Conservation (phyloP, 2,113 vertebrate species). For the Xenus cinereus region DNA sequence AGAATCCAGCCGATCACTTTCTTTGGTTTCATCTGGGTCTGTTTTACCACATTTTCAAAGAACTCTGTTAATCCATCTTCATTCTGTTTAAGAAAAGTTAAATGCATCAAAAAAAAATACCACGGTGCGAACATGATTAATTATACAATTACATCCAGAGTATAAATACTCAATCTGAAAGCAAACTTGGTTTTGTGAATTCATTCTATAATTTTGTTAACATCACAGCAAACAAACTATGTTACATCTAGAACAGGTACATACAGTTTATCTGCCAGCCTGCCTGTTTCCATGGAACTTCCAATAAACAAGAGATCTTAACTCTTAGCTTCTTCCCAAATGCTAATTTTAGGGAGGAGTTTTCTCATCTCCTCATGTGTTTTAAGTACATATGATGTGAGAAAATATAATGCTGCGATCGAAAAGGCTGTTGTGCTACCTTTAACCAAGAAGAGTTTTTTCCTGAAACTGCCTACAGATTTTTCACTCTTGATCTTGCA, state of each 20-base stretch:
- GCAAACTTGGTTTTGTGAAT: not conserved
- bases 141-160: not conserved
- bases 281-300: not conserved
- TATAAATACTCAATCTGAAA: not conserved
- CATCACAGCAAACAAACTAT: not conserved
- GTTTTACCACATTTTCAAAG: conserved; percentile 85
- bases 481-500: not conserved
- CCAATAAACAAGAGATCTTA: not conserved
- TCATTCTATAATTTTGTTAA: not conserved
- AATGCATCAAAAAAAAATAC: not conserved
- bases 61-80: conserved; percentile 91
- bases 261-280: not conserved
- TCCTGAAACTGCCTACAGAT: conserved; percentile 27
- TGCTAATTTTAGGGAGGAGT: no score
- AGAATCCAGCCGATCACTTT: conserved; percentile 93
- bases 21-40: conserved; percentile 83
- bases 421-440: not conserved
- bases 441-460: conserved; percentile 7
- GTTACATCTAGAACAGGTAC: not conserved
- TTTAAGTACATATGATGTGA: not conserved
- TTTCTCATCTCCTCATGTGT: not conserved
- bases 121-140: not conserved
- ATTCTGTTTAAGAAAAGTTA: conserved; percentile 76
- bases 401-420: not conserved
- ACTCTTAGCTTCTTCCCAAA: no score